Base-by-base conservation (phyloP, 2,113 vertebrate genomes). In the Oceanodroma tethys region DNA sequence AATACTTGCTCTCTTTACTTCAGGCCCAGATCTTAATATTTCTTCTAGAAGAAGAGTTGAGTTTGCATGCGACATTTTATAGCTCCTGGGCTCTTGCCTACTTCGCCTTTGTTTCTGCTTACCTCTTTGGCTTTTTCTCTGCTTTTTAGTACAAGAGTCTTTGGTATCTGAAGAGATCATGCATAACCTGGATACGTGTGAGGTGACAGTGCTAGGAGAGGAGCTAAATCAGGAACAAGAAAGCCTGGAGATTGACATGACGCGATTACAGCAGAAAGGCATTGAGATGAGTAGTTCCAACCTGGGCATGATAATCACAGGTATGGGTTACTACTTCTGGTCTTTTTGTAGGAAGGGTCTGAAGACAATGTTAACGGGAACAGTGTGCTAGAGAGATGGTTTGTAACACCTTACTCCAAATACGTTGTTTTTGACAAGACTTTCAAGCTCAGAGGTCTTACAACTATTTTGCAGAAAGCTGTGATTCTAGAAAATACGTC, bases 151-250 rank as follows among this genome's bases (percentile, higher is more conserved):
- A 34, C 99, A 99, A 99, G 99, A 99, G 86, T 99, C 99, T 0
- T 98, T 99, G 96, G 99, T 99, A 59, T 99, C 99, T 0, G 99
- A 99, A 92, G 99, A 99, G 98, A 99, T 99, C 81, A 99, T 99
- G 99, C 99, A 99, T 47, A 99, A 99, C 98, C 98, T 99, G 98
- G 99, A 99, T 91, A 99, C 98, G 0, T 99, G 99, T 56, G 99
- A 99, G 96, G 98, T 99, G 94, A 98, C 97, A 0, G 99, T 99
- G 88, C 97, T 99, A 23, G 99, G 99, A 40, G 99, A 99, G 26
- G 99, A 99, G 15, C 98, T 99, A 82, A 99, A 99, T 50, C 98
- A 98, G 8, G 99, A 99, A 26, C 99, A 99, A 6, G 99, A 99
- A 97, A 99, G 99, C 97, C 97, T 99, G 96, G 99, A 99, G 94